Evolutionary conservation across 2,888 invertebrate species (phyloP).

Genomic region (Dynastes grantii): DNA sequence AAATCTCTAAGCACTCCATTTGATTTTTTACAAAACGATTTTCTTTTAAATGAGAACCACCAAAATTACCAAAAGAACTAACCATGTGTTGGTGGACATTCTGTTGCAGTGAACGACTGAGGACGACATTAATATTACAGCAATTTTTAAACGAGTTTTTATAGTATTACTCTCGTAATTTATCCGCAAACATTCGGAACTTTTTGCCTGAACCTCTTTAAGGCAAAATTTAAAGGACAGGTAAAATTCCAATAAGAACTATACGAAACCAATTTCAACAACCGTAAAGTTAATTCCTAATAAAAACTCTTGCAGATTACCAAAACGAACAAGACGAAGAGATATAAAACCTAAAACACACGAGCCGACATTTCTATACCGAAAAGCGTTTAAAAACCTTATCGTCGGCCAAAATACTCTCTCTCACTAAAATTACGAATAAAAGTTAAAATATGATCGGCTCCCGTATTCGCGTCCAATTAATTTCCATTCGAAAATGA

Average conservation of each 20-base stretch:
- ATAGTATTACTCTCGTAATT: no score
- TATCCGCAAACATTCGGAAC: no score
- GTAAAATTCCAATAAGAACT: constrained; percentile 17
- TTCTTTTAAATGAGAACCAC: no score
- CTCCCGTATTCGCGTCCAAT: constrained; percentile 49
- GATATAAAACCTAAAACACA: no score
- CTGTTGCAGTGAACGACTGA: no score
- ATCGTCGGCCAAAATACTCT: constrained; percentile 14
- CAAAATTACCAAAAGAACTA: no score
- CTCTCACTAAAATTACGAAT: constrained; percentile 31
- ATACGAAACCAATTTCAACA: constrained; percentile 13
- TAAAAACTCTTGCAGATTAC: neutral
- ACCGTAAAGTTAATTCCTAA: neutral
- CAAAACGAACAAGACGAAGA: constrained; percentile 1
- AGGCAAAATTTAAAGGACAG: constrained; percentile 15
- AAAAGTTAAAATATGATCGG: constrained; percentile 46
- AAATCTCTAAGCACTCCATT: no score
- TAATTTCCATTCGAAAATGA: constrained; percentile 51
- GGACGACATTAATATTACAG: no score
- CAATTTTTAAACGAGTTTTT: no score
- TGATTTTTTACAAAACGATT: no score
- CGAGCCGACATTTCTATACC: no score
- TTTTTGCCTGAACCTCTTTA: neutral
- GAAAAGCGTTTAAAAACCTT: neutral
- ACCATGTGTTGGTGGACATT: no score